Conservation (phyloP, 2,888 invertebrate species). For the Catocala nupta region DNA sequence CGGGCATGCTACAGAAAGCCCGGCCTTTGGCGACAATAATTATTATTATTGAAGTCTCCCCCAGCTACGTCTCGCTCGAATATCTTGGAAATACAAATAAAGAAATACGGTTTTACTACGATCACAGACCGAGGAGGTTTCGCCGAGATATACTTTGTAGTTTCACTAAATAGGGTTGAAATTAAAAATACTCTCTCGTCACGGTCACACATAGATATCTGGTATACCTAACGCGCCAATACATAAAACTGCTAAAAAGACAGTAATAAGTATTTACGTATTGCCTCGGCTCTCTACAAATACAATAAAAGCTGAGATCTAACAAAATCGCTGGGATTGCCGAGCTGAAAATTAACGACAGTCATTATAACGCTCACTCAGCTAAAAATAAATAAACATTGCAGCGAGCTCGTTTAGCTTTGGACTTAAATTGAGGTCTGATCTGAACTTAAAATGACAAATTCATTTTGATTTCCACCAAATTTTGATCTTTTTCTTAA, state of each 20-base stretch:
- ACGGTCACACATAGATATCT: constrained; percentile 5
- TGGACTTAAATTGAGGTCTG: constrained; percentile 44
- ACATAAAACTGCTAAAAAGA: constrained; percentile 30
- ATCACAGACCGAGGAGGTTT: constrained; percentile 4
- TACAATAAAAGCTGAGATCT: constrained; percentile 61
- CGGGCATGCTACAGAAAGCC: constrained; percentile 29
- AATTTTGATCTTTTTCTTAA: constrained; percentile 33
- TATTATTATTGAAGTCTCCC: constrained; percentile 37
- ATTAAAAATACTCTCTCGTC: neutral
- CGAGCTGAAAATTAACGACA: constrained; percentile 65
- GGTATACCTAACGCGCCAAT: constrained; percentile 14
- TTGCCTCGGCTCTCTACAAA: constrained; percentile 49
- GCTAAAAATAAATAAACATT: constrained; percentile 63
- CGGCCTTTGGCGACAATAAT: constrained; percentile 27
- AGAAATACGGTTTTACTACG: constrained; percentile 19
- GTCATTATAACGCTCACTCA: constrained; percentile 62
- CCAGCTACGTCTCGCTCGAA: constrained; percentile 19
- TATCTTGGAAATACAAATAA: constrained; percentile 15
- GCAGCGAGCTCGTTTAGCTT: constrained; percentile 54
- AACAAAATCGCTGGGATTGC: constrained; percentile 60
- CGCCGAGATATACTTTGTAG: neutral
- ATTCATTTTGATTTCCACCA: constrained; percentile 32
- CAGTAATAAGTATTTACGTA: constrained; percentile 46
- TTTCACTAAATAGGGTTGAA: constrained; percentile 13
- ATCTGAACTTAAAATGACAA: constrained; percentile 32